Evolutionary conservation across 2,888 invertebrate species (phyloP).

Genomic region (Gymnosoma rotundatum): DNA sequence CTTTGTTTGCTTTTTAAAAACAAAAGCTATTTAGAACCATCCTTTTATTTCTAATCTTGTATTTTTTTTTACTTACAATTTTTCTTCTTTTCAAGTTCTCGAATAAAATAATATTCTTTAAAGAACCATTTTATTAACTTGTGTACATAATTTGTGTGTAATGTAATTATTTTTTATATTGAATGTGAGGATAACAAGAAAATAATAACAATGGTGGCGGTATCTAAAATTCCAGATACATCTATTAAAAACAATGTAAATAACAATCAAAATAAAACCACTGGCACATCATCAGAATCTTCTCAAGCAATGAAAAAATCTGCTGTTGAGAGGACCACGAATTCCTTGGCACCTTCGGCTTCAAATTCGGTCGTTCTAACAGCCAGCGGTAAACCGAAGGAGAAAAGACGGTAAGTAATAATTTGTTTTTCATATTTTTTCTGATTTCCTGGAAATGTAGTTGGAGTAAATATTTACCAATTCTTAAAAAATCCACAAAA

Average conservation of each 20-base stretch:
- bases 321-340: constrained; percentile 53
- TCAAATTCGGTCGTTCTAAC: constrained; percentile 73
- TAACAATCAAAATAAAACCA: constrained; percentile 8
- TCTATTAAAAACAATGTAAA: constrained; percentile 8
- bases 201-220: constrained; percentile 49
- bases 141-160: background rate
- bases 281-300: background rate
- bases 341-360: constrained; percentile 11
- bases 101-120: no score
- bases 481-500: no score
- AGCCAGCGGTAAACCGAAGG: constrained; percentile 83
- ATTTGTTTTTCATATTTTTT: background rate
- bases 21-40: no score
- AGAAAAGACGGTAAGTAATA: constrained; percentile 86
- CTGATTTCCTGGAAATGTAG: no score
- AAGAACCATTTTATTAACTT: background rate
- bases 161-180: background rate
- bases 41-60: no score
- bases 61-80: no score
- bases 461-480: no score
- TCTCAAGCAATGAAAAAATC: constrained; percentile 69
- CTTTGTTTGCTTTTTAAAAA: no score
- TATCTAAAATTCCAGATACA: constrained; percentile 48
- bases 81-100: no score
- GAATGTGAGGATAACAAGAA: constrained; percentile 9